Evolutionary conservation across 2,797 vertebrate species (phyloP).

Genomic region (Anolis apletophallus): DNA sequence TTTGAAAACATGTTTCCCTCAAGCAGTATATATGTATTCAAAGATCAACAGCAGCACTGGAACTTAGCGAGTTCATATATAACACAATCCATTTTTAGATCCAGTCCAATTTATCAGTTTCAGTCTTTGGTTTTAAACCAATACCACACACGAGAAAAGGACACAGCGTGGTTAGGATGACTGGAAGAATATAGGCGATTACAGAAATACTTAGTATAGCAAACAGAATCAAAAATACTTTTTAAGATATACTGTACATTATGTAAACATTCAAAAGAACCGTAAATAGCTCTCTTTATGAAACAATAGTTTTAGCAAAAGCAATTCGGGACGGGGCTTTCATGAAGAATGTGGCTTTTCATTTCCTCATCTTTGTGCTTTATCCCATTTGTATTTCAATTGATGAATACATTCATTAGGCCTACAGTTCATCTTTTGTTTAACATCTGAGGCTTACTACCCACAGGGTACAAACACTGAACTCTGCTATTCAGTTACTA

Average conservation of each 20-base stretch:
- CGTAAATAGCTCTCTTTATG: constrained; percentile 41
- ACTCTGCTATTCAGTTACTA: constrained; percentile 48
- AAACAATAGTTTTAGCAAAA: constrained; percentile 31
- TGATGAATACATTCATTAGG: constrained; percentile 77
- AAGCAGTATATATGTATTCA: constrained; percentile 49
- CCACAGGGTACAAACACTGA: constrained; percentile 46
- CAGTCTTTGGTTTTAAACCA: constrained; percentile 78
- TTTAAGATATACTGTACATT: constrained; percentile 73
- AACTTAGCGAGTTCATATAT: constrained; percentile 68
- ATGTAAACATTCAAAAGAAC: constrained; percentile 74
- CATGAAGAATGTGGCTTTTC: constrained; percentile 62
- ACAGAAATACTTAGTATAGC: constrained; percentile 68
- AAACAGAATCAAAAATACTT: constrained; percentile 80
- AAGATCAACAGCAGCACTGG: constrained; percentile 68
- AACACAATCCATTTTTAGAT: constrained; percentile 70
- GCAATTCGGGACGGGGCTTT: constrained; percentile 16
- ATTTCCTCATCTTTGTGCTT: constrained; percentile 76
- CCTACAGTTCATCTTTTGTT: constrained; percentile 61
- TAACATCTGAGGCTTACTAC: constrained; percentile 57
- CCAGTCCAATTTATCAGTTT: constrained; percentile 63
- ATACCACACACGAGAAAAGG: constrained; percentile 57
- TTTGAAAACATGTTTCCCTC: constrained; percentile 55
- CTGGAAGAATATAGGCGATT: constrained; percentile 43
- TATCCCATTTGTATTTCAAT: constrained; percentile 65
- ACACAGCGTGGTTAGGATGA: constrained; percentile 44